Evolutionary conservation across 2,797 vertebrate species (phyloP), one percentile per base, ranked within the genome.

Genomic region (Takifugu rubripes): DNA sequence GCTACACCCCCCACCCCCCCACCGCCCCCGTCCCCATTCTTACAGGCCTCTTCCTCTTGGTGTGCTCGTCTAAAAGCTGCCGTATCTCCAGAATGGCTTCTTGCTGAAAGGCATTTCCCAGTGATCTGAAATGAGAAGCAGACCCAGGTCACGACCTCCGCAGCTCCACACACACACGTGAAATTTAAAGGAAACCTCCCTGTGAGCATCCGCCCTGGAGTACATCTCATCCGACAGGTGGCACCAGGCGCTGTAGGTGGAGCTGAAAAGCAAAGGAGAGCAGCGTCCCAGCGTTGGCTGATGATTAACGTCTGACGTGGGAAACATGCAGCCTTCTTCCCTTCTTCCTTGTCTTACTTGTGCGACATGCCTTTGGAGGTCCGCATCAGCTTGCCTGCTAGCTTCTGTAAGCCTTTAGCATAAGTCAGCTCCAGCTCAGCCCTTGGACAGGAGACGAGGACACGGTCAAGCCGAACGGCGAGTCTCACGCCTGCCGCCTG

Each of bases 221-320:
- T 87, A 93, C 93, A 93, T 90, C 85, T 93, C 92, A 66, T 95
- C 91, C 2, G 92, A 94, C 74, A 92, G 85, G 71, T 94, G 92
- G 71, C 90, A 86, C 90, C 92, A 96, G 40, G 88, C 89, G 9
- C 77, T 88, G 82, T 90, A 91, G 72, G 92, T 92, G 64, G 89
- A 93, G 69, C 91, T 95, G 80, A 75, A 87, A 66, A 52, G 59
- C 71, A 66, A 78, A 7, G 7, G 49, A 59, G 68, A 71, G 70
- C 58, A 9, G 44, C 5, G 6, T 3, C 10, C 14, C 14, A 10
- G 6, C 17, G 21, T 2, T 9, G 6, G 5, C 21, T 21, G 16
- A 1, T 21, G 44, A 11, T 46, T 21, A 21, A n/a, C 3, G 9
- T 21, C 8, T 46, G 44, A n/a, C 44, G 21, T 21, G 21, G 21